Conservation (phyloP, 2,888 invertebrate species). For the Physocephala rufipes region DNA sequence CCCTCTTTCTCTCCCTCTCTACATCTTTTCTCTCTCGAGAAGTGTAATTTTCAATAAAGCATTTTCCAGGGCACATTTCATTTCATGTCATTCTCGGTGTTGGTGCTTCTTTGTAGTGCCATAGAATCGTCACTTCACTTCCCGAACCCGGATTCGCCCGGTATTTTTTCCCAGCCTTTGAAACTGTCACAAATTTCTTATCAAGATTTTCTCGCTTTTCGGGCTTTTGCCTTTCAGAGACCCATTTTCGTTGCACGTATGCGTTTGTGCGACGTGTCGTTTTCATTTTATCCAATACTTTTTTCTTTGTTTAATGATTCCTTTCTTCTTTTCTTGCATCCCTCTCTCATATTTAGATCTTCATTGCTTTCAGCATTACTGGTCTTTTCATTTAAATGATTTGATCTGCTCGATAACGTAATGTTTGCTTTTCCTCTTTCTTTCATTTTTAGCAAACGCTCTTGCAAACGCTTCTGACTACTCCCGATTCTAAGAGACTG, state of each 20-base stretch:
- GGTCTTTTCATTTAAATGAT: conserved; percentile 42
- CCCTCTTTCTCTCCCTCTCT: conserved; percentile 20
- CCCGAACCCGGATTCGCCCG: neutral
- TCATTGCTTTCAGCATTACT: neutral
- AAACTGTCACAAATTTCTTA: conserved; percentile 28
- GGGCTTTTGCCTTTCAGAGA: conserved; percentile 4
- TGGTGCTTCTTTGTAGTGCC: conserved; percentile 16
- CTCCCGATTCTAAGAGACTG: neutral
- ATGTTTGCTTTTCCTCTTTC: conserved; percentile 7
- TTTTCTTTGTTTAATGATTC: neutral
- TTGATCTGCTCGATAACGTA: conserved; percentile 36
- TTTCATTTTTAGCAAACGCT: neutral
- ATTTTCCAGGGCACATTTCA: conserved; percentile 28
- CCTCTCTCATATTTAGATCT: too few species aligned
- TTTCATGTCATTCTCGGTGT: neutral
- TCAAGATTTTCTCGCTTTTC: conserved; percentile 35
- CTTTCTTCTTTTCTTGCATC: neutral
- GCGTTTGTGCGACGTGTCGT: too few species aligned
- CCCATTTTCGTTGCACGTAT: neutral
- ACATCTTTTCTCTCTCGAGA: conserved; percentile 5
- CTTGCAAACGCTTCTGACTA: neutral
- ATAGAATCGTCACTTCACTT: neutral
- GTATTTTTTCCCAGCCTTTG: conserved; percentile 21
- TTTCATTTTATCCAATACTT: neutral
- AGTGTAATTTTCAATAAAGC: conserved; percentile 47